Base-by-base conservation (phyloP, 30 jellyfish, hydroid and myxozoan species). In the Aurelia sp. region DNA sequence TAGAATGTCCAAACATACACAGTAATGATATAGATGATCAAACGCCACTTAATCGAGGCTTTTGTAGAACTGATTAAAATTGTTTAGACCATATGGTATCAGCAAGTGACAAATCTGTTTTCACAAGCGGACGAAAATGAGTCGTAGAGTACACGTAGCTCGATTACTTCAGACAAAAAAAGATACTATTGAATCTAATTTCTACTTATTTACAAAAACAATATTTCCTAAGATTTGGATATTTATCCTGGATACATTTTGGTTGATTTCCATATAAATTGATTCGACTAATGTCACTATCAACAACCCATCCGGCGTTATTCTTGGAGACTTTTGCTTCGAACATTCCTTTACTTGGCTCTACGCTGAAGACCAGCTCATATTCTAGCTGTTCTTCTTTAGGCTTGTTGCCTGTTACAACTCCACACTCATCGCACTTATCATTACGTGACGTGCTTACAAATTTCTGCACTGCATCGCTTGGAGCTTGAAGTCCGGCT, bases 311-410 rank as follows among this genome's bases (percentile, higher is more conserved):
- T 10, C 51, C 16, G 19, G 40, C 55, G 19, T 76, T 82, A 18
- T 78, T 24, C 41, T 35, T 72, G 7, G 67, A 31, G 44, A 67
- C 87, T 35, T 31, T 65, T 19, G 89, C 96, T 69, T 92, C 98
- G 71, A 72, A 92, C 13, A 66, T 11, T 3, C 93, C 98, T 12
- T 68, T 55, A 72, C 98, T 92, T 12, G 97, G 97, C 51, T 81
- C 81, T 0, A 92, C 98, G 0, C 81, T n/a, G 35, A 92, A 72
- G 3, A 92, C 97, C 7, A 92, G 33, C 74, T 92, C 97, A 76
- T 68, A 92, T 19, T 51, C 65, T 35, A 33, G 67, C 19, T 30
- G 13, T 31, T 21, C 41, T 9, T 52, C 30, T 16, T 60, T 52
- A n/a, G 38, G 16, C 59, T 59, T 62, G 48, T 50, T 38, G 58